A percentile compares a stretch with the other conserved stretches of the same genome.
Conservation (phyloP, 2,797 vertebrate species). For the Lepus oiostolus region DNA sequence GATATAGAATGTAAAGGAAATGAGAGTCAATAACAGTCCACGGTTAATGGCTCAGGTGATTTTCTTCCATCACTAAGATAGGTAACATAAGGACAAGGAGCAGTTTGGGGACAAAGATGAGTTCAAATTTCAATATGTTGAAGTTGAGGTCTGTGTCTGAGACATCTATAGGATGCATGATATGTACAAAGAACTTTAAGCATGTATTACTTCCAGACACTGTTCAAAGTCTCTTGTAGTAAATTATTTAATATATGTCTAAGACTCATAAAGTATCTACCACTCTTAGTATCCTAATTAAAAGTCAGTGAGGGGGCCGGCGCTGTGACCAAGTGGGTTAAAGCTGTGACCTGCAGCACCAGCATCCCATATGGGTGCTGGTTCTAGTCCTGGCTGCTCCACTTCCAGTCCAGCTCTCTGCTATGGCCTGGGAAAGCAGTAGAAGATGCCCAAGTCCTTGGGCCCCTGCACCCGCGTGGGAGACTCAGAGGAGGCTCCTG, state of each 20-base stretch:
- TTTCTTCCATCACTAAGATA: constrained; percentile 24
- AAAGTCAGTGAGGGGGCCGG: background rate
- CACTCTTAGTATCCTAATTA: background rate
- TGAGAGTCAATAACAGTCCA: background rate
- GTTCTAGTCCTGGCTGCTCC: too few species aligned
- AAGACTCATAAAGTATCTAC: background rate
- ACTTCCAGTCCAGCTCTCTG: too few species aligned
- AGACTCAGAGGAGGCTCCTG: too few species aligned
- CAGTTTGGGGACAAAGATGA: background rate
- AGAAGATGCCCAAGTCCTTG: too few species aligned
- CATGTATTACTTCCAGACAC: background rate
- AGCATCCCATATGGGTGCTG: too few species aligned
- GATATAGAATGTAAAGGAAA: background rate
- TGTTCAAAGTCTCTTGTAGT: background rate
- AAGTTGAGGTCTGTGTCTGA: background rate
- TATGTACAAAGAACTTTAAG: constrained; percentile 28
- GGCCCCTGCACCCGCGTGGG: too few species aligned
- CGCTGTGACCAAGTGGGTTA: too few species aligned
- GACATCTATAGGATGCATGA: background rate
- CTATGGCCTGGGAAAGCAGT: too few species aligned
- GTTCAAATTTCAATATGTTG: constrained; percentile 11
- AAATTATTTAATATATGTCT: background rate
- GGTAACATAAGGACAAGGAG: background rate
- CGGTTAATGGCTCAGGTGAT: background rate
- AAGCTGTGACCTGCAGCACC: too few species aligned